Evolutionary conservation across 1,140 invertebrate species (phyloP).

Genomic region (Eupeodes corollae): DNA sequence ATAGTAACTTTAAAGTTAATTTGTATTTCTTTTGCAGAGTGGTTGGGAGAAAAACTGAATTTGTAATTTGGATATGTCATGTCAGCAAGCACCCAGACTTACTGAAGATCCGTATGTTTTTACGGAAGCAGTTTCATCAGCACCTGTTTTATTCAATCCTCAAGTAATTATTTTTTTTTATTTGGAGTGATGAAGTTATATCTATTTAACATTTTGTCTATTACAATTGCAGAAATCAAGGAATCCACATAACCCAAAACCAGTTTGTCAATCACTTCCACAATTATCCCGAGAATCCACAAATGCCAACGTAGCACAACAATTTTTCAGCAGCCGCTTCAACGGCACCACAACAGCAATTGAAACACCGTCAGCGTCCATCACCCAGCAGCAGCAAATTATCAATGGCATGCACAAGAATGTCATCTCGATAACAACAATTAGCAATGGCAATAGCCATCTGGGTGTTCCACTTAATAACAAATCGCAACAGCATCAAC

Average conservation of each 20-base stretch:
- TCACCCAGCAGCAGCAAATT: too few species aligned
- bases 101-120: constrained; percentile 37
- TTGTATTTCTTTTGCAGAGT: too few species aligned
- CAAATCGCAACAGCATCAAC: constrained; percentile 7
- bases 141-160: constrained; percentile 36
- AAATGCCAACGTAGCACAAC: constrained; percentile 5
- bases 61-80: constrained; percentile 31
- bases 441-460: too few species aligned
- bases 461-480: not conserved
- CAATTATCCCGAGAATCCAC: constrained; percentile 4
- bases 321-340: constrained; percentile 1
- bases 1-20: too few species aligned
- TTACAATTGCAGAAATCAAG: not conserved
- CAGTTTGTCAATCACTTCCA: constrained; percentile 1
- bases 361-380: not conserved
- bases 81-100: constrained; percentile 36
- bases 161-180: constrained; percentile 20
- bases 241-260: not conserved
- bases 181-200: too few species aligned
- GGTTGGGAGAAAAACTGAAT: too few species aligned
- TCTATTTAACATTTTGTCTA: not conserved
- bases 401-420: too few species aligned
- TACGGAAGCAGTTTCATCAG: constrained; percentile 33
- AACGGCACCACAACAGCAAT: not conserved
- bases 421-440: too few species aligned